These are phyloP conservation scores for Watsonalla binaria DNA, from an alignment of 2,888 invertebrate genomes.

Conservation along the genomic window DNA sequence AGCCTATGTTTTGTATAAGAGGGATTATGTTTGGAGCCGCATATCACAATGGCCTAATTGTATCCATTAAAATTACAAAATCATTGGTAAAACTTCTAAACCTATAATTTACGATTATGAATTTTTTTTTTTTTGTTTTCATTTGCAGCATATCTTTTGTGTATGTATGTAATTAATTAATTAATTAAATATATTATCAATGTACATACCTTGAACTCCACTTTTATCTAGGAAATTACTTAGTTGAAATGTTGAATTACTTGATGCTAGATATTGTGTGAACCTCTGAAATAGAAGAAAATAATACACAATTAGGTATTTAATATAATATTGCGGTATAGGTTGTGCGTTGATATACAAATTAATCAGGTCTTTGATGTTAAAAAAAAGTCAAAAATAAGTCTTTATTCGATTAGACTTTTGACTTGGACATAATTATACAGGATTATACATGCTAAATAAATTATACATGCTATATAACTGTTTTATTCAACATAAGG, in stretches of 20 bases:
- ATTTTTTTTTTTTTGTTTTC: slow-evolving; percentile 6
- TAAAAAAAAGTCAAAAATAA: too few relatives aligned
- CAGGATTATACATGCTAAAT: too few relatives aligned
- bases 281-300: slow-evolving; percentile 89
- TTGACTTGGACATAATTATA: too few relatives aligned
- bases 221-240: slow-evolving; percentile 98
- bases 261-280: slow-evolving; percentile 99
- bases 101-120: neutral
- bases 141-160: slow-evolving; percentile 19
- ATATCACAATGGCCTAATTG: too few relatives aligned
- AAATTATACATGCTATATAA: too few relatives aligned
- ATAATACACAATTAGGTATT: neutral
- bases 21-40: too few relatives aligned
- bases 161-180: neutral
- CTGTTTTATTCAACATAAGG: too few relatives aligned
- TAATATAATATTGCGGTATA: neutral
- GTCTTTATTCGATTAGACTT: too few relatives aligned
- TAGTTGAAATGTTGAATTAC: slow-evolving; percentile 99
- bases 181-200: slow-evolving; percentile 5
- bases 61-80: too few relatives aligned
- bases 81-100: neutral
- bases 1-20: too few relatives aligned
- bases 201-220: slow-evolving; percentile 94
- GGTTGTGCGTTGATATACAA: too few relatives aligned
- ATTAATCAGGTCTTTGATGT: too few relatives aligned